Evolutionary conservation across 2,888 invertebrate species (phyloP).

Genomic region (Aleiodes leptofemur): DNA sequence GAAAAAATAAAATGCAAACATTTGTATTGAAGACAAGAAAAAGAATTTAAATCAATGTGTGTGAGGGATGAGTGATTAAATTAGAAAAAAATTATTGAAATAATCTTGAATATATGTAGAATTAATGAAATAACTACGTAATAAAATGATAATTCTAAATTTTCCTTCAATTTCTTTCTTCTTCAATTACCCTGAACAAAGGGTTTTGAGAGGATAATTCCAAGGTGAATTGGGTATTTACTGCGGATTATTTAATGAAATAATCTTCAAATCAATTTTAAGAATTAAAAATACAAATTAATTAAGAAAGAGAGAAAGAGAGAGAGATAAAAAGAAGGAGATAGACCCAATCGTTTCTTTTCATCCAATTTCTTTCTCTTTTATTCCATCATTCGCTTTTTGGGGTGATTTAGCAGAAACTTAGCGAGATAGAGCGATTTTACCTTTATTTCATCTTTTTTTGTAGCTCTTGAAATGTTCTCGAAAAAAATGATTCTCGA

Average conservation of each 20-base stretch:
- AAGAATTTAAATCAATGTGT: too few species aligned
- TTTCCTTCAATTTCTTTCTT: neutral
- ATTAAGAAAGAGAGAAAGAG: neutral
- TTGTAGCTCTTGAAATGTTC: too few species aligned
- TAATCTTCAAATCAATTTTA: neutral
- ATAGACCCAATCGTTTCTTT: slow-evolving; percentile 12
- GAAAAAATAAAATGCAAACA: too few species aligned
- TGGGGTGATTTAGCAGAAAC: too few species aligned
- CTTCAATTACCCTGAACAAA: neutral
- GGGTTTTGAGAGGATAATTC: neutral
- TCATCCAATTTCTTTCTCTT: too few species aligned
- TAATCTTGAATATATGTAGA: slow-evolving; percentile 15
- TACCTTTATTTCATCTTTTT: too few species aligned
- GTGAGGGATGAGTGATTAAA: neutral
- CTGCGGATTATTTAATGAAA: neutral
- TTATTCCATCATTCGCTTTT: too few species aligned
- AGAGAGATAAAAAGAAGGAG: neutral
- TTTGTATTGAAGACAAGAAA: too few species aligned
- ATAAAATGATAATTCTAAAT: slow-evolving; percentile 11
- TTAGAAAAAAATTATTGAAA: neutral
- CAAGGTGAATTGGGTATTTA: neutral
- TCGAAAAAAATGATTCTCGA: too few species aligned
- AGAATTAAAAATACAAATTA: neutral
- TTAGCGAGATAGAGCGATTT: too few species aligned
- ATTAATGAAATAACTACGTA: slow-evolving; percentile 4